phyloP scores from a whole-genome alignment of 2,797 vertebrate genomes.

The Tadarida brasiliensis region DNA sequence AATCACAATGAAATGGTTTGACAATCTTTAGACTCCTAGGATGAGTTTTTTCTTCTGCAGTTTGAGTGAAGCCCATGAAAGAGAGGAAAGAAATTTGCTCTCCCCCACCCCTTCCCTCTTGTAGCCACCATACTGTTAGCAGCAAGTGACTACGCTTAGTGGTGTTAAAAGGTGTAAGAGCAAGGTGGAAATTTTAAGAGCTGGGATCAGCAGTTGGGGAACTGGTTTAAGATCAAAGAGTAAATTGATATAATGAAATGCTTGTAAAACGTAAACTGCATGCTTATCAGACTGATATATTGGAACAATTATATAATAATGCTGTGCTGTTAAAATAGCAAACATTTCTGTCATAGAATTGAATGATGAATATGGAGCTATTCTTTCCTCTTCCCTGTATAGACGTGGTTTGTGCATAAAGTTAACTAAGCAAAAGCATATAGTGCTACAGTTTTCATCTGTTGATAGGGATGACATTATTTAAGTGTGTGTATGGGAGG shows the following conservation, averaged over 20 bases:
- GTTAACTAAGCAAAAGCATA: neutral
- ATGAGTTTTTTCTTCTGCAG: neutral
- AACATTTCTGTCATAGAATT: constrained; percentile 18
- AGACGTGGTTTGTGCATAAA: neutral
- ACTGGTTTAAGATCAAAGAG: neutral
- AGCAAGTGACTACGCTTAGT: neutral
- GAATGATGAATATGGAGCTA: neutral
- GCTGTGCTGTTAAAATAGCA: neutral
- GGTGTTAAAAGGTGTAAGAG: neutral
- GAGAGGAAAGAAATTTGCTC: neutral
- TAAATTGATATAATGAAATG: neutral
- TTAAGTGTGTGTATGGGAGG: neutral
- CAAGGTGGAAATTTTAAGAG: neutral
- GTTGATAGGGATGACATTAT: neutral
- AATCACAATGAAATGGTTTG: neutral
- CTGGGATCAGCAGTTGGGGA: neutral
- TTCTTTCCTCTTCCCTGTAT: constrained; percentile 7
- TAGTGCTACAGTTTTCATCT: neutral
- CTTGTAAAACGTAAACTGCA: neutral
- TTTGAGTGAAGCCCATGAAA: neutral
- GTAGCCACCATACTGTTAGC: neutral
- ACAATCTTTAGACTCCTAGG: neutral
- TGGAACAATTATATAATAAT: neutral
- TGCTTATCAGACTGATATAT: neutral
- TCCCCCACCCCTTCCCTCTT: too few relatives aligned